Conservation (phyloP, 2,797 vertebrate species). For the Knipowitschia caucasica region DNA sequence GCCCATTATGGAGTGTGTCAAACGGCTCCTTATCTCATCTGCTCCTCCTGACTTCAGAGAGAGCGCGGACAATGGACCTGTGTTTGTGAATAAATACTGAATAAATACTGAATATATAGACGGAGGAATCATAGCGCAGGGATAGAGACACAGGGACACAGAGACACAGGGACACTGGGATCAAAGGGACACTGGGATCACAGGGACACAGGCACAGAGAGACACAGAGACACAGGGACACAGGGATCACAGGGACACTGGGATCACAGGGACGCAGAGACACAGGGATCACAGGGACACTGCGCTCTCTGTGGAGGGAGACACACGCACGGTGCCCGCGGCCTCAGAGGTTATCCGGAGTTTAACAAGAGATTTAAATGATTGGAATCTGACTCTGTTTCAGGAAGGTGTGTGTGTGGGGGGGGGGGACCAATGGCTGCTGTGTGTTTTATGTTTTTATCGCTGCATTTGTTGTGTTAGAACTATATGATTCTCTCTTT, state of each 20-base stretch:
- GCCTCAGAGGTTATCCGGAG: conserved; percentile 69
- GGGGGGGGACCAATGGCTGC: too few relatives aligned
- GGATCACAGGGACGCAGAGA: too few relatives aligned
- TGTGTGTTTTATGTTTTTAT: too few relatives aligned
- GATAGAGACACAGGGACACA: conserved; percentile 63
- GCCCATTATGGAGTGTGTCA: neutral
- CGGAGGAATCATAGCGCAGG: conserved; percentile 63
- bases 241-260: too few relatives aligned
- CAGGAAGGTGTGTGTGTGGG: conserved; percentile 50
- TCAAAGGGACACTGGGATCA: too few relatives aligned
- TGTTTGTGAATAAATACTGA: conserved; percentile 74
- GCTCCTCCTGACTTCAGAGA: conserved; percentile 31
- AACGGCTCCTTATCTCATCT: conserved; percentile 40
- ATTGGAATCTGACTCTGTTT: conserved; percentile 64
- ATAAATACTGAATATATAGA: conserved; percentile 60
- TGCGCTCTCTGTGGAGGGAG: conserved; percentile 55
- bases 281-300: too few relatives aligned
- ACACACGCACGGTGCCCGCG: conserved; percentile 51
- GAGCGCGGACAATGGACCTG: conserved; percentile 56
- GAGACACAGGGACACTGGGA: too few relatives aligned
- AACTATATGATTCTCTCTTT: too few relatives aligned
- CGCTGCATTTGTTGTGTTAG: too few relatives aligned
- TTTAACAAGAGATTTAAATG: conserved; percentile 79
- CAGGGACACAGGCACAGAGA: too few relatives aligned
- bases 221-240: too few relatives aligned